Evolutionary conservation across 92 coral and sea anemone genomes (phyloP).

Genomic region (Phymanthus crucifer): DNA sequence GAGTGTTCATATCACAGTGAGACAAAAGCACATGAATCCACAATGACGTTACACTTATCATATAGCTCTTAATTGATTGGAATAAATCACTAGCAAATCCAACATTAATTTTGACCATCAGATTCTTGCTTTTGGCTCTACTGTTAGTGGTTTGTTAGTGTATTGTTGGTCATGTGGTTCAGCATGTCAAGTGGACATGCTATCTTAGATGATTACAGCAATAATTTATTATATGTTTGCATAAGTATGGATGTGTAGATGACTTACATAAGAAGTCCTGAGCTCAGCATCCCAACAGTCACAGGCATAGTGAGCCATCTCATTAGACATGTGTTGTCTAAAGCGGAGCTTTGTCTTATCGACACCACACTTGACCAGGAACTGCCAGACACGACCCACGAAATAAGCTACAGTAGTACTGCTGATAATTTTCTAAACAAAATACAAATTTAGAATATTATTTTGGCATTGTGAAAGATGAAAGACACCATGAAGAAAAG

Average conservation of each 20-base stretch:
- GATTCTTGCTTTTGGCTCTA: no score
- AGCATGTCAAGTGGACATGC: no score
- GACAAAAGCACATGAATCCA: no score
- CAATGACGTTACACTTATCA: no score
- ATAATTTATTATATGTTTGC: neutral
- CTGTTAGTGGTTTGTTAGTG: no score
- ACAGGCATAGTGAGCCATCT: slow-evolving; percentile 99
- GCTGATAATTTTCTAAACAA: slow-evolving; percentile 74
- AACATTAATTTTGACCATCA: no score
- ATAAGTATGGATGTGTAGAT: neutral
- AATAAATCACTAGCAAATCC: no score
- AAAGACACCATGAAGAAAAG: no score
- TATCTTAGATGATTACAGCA: neutral
- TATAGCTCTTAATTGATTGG: no score
- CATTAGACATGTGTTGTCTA: slow-evolving; percentile 97
- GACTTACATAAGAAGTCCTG: slow-evolving; percentile 87
- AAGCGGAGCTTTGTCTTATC: slow-evolving; percentile 82
- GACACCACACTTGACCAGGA: slow-evolving; percentile 82
- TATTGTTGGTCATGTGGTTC: no score
- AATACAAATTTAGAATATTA: neutral
- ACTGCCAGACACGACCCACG: slow-evolving; percentile 92
- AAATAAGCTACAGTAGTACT: slow-evolving; percentile 94
- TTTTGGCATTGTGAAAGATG: no score
- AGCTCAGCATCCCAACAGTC: slow-evolving; percentile 99
- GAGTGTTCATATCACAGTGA: no score